Evolutionary conservation across 2,797 vertebrate species (phyloP).

Genomic region (Gobio occitaniae): DNA sequence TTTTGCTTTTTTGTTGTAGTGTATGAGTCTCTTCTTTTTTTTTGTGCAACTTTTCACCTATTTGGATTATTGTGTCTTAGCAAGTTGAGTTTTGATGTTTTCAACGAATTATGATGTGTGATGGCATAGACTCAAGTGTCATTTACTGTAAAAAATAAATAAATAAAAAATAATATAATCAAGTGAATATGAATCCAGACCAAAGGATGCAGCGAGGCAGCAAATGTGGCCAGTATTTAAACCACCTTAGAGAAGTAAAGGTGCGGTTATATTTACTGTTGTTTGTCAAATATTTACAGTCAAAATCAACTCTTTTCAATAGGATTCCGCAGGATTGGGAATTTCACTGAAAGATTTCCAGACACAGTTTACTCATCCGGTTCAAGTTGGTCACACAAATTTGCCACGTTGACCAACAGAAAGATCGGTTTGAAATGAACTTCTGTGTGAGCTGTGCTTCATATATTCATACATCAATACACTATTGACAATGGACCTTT

Average conservation of each 20-base stretch:
- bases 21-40: not conserved
- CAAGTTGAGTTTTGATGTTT: not conserved
- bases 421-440: no score
- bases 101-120: not conserved
- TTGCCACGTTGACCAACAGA: no score
- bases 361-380: not conserved
- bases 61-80: no score
- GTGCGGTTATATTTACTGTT: not conserved
- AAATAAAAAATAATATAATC: no score
- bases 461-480: no score
- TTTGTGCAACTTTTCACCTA: no score
- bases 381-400: no score
- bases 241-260: not conserved
- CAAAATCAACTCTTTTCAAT: not conserved
- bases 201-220: not conserved
- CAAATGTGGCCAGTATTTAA: conserved; percentile 1
- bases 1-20: not conserved
- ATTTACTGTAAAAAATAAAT: no score
- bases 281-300: not conserved
- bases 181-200: not conserved
- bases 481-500: no score
- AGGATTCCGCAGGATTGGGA: not conserved
- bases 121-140: no score
- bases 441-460: no score
- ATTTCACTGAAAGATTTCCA: no score